Base-by-base conservation (phyloP, 2,888 invertebrate species). In the Cephus pulcher region DNA sequence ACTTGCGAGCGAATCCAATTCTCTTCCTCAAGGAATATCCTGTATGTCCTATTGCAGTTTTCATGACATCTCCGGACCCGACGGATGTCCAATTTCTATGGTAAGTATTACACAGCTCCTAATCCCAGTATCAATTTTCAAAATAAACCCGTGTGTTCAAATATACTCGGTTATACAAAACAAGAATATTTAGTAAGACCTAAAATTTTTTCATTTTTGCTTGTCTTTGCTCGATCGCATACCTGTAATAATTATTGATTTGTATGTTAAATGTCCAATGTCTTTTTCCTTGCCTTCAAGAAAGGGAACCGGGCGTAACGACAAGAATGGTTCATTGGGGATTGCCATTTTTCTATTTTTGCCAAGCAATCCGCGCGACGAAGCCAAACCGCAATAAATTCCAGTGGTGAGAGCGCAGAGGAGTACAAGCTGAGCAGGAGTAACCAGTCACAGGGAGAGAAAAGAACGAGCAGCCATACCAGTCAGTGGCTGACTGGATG, bases 361-460 rank as follows among this genome's bases (percentile, higher is more conserved):
- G 32, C 35, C 23, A 30, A 6, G 40, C 37, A n/a, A 32, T 40
- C 12, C 73, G 74, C 76, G 70, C 74, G 73, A 79, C 79, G 76
- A 76, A 37, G 78, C 73, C 69, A 56, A 76, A 76, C 37, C 71
- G 79, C 79, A 79, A 79, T 79, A 79, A 79, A 79, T 79, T 79
- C 79, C 79, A 76, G 73, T 56, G 76, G 79, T 34, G 74, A 32
- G 74, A 76, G 40, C 75, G 76, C 9, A 34, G 76, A 56, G 69
- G 71, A 34, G 32, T 15, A 32, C 12, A 71, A 23, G 56, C 56
- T 56, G 56, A 71, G 71, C 71, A 23, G 32, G 33, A 34, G 71
- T 32, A 70, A 71, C 69, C 23, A 12, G 71, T 33, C 33, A 32
- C 33, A 71, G 71, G 32, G 71, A 70, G 71, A 71, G 71, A 71